These are phyloP conservation scores for Equus przewalskii DNA, from an alignment of 2,113 vertebrate genomes.

Conservation along the genomic window DNA sequence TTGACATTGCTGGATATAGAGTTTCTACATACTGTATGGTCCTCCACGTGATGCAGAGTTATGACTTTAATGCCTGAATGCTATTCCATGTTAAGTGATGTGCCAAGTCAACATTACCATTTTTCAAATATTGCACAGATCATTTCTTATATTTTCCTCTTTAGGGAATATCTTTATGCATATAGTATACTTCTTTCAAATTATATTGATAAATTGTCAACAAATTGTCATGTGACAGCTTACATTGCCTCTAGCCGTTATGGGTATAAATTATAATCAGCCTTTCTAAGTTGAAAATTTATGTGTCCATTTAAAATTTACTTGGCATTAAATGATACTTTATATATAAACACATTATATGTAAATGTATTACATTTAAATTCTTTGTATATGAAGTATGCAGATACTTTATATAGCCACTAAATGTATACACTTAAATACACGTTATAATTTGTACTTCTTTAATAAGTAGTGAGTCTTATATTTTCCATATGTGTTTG, in stretches of 20 bases:
- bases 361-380: not conserved
- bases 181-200: conserved; percentile 5
- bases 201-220: not conserved
- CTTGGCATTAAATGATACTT: not conserved
- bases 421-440: not conserved
- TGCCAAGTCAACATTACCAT: not conserved
- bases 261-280: not conserved
- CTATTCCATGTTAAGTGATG: not conserved
- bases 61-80: not conserved
- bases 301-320: conserved; percentile 57
- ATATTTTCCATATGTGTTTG: not conserved
- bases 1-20: not conserved
- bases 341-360: not conserved
- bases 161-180: not conserved
- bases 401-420: not conserved
- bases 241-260: not conserved
- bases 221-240: not conserved
- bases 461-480: conserved; percentile 6
- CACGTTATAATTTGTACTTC: not conserved
- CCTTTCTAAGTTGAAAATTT: conserved; percentile 32
- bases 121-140: not conserved
- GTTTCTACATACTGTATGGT: not conserved
- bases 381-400: not conserved
- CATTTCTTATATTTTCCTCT: conserved; percentile 29
- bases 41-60: not conserved